Evolutionary conservation across 1,140 invertebrate genomes (phyloP).

Genomic region (Episyrphus balteatus): DNA sequence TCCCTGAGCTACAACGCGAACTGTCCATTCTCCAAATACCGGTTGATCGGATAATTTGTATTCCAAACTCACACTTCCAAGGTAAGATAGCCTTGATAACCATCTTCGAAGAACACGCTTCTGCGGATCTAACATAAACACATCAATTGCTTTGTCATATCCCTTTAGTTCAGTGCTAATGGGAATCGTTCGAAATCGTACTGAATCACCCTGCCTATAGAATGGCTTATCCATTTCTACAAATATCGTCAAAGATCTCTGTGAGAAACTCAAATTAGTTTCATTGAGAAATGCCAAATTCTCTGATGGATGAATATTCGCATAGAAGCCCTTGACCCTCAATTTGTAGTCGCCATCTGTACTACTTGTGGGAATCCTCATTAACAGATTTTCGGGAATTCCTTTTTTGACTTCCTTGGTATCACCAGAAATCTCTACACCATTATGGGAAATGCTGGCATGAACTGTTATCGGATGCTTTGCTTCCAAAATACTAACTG

Average conservation of each 20-base stretch:
- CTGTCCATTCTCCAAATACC: slow-evolving; percentile 83
- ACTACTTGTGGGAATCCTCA: slow-evolving; percentile 71
- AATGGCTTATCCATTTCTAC: slow-evolving; percentile 92
- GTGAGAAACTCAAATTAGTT: slow-evolving; percentile 66
- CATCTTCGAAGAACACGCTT: slow-evolving; percentile 78
- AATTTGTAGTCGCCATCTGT: slow-evolving; percentile 73
- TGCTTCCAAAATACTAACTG: slow-evolving; percentile 63
- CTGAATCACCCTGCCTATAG: slow-evolving; percentile 86
- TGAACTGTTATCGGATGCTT: slow-evolving; percentile 63
- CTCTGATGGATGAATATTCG: slow-evolving; percentile 70
- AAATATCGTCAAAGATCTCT: slow-evolving; percentile 88
- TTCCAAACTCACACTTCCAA: slow-evolving; percentile 80
- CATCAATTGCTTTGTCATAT: slow-evolving; percentile 78
- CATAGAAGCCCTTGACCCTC: slow-evolving; percentile 77
- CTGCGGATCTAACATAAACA: slow-evolving; percentile 79
- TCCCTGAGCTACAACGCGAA: slow-evolving; percentile 77
- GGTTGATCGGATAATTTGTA: slow-evolving; percentile 88
- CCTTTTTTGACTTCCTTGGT: slow-evolving; percentile 64
- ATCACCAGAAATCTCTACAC: slow-evolving; percentile 72
- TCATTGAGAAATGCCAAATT: slow-evolving; percentile 77
- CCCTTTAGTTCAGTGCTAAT: slow-evolving; percentile 81
- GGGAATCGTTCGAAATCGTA: slow-evolving; percentile 77
- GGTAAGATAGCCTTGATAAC: slow-evolving; percentile 74
- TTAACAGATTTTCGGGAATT: slow-evolving; percentile 70
- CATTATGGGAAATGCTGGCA: slow-evolving; percentile 74